Base-by-base conservation (phyloP, 2,797 vertebrate species). In the Myotis daubentonii region DNA sequence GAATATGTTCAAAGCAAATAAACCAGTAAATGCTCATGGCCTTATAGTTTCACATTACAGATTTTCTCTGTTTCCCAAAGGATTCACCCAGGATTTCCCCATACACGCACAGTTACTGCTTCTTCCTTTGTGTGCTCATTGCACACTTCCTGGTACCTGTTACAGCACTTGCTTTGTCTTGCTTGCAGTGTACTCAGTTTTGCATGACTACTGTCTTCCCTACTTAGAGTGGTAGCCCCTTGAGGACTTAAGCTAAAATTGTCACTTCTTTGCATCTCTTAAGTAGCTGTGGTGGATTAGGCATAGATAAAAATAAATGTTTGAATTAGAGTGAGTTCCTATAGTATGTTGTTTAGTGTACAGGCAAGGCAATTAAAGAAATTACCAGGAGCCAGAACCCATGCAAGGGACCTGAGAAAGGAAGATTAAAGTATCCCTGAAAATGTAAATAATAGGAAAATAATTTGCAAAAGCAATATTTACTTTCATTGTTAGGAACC, bases 21-120 rank as follows among this genome's bases (percentile, higher is more conserved):
- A 87, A 68, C 92, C 41, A 89, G 47, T 89, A 89, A 84, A 93
- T 89, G 30, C 49, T 74, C 28, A 25, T 81, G 60, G 28, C 81
- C 84, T 19, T 85, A 30, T 17, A 94, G 17, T 84, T 93, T 62
- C 44, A 72, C 22, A 72, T 19, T 90, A 36, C 36, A 86, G 49
- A 94, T 87, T 95, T 95, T 89, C n/a, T 93, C 74, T 93, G 2
- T 91, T 95, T 93, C 85, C 70, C 25, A 72, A 80, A 97, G 74
- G 51, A 86, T 30, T 68, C 3, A 49, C 28, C 20, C 17, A 53
- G 30, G 53, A 75, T 94, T 94, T 85, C 10, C 38, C 33, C 55
- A 71, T 33, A 60, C 22, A 60, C 41, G 25, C 6, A 70, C 23
- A 92, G 74, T 82, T 90, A 49, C 47, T 85, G 38, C 57, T 88